phyloP scores from a whole-genome alignment of 2,113 vertebrate species.

The Eulemur rufifrons region DNA sequence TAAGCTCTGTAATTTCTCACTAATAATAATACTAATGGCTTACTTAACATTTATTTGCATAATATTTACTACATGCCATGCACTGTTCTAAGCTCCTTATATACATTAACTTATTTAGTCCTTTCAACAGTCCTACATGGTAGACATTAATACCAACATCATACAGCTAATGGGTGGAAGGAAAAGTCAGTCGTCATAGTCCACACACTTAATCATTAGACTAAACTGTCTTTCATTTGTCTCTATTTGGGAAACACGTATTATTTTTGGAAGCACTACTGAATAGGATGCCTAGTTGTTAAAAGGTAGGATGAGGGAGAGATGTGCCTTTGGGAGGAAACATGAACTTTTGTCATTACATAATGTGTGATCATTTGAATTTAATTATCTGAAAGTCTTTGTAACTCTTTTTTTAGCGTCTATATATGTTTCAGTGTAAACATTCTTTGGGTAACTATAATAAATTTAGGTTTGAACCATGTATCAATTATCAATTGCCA shows the following conservation, averaged over 20 bases:
- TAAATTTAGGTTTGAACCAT: neutral
- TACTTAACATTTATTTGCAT: neutral
- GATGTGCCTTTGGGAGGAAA: neutral
- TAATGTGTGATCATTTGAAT: neutral
- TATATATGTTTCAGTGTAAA: neutral
- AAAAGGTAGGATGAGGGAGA: neutral
- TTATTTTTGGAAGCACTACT: neutral
- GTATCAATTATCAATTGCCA: neutral
- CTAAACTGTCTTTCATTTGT: neutral
- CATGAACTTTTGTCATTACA: neutral
- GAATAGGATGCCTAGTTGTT: neutral
- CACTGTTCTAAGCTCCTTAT: neutral
- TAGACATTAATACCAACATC: neutral
- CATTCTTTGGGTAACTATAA: neutral
- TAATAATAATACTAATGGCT: neutral
- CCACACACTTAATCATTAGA: neutral
- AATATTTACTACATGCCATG: neutral
- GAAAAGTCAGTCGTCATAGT: neutral
- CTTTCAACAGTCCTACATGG: neutral
- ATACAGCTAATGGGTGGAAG: too few species aligned
- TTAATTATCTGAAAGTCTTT: neutral
- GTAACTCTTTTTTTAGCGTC: neutral
- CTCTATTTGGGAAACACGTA: neutral
- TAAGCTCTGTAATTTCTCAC: neutral
- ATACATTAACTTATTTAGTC: neutral